Conservation (phyloP, 2,797 vertebrate species). For the Urosaurus nigricauda region DNA sequence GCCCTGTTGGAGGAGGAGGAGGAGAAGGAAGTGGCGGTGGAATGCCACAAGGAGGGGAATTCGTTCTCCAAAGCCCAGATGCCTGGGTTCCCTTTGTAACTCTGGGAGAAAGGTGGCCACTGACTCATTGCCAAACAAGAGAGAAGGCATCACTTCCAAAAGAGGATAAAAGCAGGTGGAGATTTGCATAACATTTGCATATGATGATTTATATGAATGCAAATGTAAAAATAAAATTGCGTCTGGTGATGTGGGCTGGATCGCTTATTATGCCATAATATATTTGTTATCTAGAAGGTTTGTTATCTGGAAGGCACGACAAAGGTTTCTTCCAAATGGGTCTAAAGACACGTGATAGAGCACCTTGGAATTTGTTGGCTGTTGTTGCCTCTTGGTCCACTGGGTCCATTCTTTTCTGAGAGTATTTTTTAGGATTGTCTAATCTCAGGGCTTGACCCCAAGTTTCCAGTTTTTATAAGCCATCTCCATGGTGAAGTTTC, state of each 20-base stretch:
- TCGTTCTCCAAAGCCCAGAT: neutral
- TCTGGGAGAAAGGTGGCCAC: neutral
- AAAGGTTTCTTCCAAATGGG: too few species aligned
- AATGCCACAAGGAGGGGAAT: neutral
- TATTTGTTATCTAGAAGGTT: too few species aligned
- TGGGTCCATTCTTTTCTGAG: too few species aligned
- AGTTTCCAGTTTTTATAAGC: too few species aligned
- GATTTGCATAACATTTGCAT: neutral
- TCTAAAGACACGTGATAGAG: too few species aligned
- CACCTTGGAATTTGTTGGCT: too few species aligned
- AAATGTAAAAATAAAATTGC: neutral
- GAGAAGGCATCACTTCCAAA: too few species aligned
- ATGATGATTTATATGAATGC: neutral
- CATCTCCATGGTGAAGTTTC: too few species aligned
- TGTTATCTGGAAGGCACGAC: too few species aligned
- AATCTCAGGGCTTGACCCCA: too few species aligned
- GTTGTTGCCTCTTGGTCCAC: too few species aligned
- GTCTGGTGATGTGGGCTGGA: neutral
- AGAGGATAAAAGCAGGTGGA: neutral
- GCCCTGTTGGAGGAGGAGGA: neutral
- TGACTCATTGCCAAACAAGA: neutral
- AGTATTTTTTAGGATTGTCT: too few species aligned
- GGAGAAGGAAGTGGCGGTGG: neutral
- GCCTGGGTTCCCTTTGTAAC: neutral
- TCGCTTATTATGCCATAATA: neutral